These are phyloP conservation scores for Chelonia mydas DNA, from an alignment of 2,797 vertebrate species.

Conservation along the genomic window DNA sequence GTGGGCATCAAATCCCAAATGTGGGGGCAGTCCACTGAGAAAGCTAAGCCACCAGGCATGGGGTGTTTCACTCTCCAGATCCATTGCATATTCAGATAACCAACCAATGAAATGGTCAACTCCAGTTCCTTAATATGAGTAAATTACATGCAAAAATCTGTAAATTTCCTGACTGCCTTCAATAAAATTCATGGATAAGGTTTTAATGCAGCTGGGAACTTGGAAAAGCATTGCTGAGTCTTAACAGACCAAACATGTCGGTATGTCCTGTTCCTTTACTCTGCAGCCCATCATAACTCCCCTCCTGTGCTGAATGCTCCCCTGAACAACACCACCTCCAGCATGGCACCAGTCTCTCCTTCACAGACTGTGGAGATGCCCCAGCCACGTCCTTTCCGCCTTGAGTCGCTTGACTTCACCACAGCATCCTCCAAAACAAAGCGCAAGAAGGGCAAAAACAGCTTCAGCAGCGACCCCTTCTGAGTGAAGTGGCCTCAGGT, in stretches of 20 bases:
- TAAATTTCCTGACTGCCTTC: neutral
- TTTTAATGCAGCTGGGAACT: neutral
- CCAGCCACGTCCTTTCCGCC: conserved; percentile 88
- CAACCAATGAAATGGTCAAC: neutral
- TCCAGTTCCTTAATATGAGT: neutral
- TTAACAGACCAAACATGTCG: no score
- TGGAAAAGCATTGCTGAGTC: neutral
- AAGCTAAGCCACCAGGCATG: neutral
- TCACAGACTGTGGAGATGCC: conserved; percentile 74
- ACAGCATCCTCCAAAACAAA: conserved; percentile 79
- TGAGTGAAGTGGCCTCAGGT: neutral
- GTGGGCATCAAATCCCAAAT: neutral
- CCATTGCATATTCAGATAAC: neutral
- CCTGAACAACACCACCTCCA: conserved; percentile 64
- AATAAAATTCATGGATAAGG: neutral
- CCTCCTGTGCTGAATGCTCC: conserved; percentile 48
- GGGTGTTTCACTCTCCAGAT: neutral
- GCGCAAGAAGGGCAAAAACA: conserved; percentile 85
- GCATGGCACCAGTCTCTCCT: conserved; percentile 43
- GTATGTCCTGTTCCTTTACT: neutral
- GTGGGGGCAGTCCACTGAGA: neutral
- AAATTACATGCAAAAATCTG: neutral
- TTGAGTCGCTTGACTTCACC: conserved; percentile 83
- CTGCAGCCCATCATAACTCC: conserved; percentile 74
- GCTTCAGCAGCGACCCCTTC: neutral